Evolutionary conservation across 2,797 vertebrate genomes (phyloP).

Genomic region (Peromyscus attwateri): DNA sequence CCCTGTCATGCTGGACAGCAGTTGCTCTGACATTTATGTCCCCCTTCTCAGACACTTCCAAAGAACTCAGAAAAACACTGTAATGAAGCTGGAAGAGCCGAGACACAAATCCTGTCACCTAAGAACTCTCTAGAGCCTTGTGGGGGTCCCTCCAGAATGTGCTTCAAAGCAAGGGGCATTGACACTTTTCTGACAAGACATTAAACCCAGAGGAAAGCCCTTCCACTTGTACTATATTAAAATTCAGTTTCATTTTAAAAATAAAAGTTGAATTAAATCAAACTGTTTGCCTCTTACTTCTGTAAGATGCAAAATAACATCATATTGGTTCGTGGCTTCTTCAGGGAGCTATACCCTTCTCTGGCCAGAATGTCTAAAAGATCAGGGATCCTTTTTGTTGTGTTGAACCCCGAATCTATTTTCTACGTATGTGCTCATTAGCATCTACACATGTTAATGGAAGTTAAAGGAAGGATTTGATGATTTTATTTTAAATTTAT

Average conservation of each 20-base stretch:
- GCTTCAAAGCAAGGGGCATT: neutral
- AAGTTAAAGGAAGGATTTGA: neutral
- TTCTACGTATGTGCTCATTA: neutral
- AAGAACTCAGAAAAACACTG: constrained; percentile 47
- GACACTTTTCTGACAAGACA: constrained; percentile 55
- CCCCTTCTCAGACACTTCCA: neutral
- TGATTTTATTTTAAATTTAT: constrained; percentile 11
- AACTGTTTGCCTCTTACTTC: neutral
- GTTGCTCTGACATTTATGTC: neutral
- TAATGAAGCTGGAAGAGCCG: neutral
- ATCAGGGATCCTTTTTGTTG: neutral
- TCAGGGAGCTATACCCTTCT: neutral
- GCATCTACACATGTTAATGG: neutral
- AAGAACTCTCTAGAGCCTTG: constrained; percentile 19
- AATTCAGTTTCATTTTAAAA: constrained; percentile 68
- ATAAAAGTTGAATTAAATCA: constrained; percentile 40
- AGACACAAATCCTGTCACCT: neutral
- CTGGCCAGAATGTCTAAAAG: neutral
- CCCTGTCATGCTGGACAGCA: neutral
- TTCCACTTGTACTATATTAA: constrained; percentile 28
- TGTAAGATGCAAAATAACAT: neutral
- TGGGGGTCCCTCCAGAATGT: neutral
- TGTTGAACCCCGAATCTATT: neutral
- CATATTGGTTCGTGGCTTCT: neutral
- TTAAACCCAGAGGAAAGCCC: neutral